These are phyloP conservation scores for Heliconius hewitsoni DNA, from an alignment of 1,140 invertebrate genomes.

Conservation along the genomic window DNA sequence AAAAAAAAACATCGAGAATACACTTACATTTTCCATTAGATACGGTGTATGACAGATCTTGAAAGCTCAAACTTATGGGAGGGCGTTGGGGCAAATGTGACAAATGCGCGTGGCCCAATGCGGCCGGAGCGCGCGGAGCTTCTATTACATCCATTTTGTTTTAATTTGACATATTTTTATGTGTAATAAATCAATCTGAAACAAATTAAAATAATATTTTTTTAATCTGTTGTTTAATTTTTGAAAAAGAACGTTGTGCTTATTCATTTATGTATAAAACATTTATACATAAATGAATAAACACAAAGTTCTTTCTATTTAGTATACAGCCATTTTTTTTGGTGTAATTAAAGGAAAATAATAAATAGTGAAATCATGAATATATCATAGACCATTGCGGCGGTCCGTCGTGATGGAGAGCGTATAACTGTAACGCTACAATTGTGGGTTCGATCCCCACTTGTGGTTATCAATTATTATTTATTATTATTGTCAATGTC, in stretches of 20 bases:
- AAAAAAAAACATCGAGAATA: not conserved
- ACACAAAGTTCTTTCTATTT: no score
- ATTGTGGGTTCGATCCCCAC: not conserved
- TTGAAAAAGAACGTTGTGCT: no score
- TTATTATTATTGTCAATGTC: not conserved
- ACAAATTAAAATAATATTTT: not conserved
- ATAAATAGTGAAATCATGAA: no score
- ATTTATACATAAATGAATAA: no score
- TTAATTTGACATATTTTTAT: not conserved
- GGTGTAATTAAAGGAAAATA: no score
- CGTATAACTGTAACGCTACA: no score
- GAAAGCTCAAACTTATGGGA: constrained; percentile 87
- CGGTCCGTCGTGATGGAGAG: no score
- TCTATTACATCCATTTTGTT: not conserved
- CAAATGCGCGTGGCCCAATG: constrained; percentile 63
- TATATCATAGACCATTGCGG: no score
- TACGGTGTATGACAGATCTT: constrained; percentile 86
- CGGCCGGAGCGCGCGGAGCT: constrained; percentile 26
- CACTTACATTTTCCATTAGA: constrained; percentile 84
- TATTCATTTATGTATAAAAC: no score
- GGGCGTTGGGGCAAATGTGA: constrained; percentile 84
- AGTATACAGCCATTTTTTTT: not conserved
- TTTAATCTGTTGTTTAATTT: not conserved
- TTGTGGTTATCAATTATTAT: not conserved
- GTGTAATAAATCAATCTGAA: not conserved